Conservation (phyloP, 2,797 vertebrate species). For the Phalanger gymnotis region DNA sequence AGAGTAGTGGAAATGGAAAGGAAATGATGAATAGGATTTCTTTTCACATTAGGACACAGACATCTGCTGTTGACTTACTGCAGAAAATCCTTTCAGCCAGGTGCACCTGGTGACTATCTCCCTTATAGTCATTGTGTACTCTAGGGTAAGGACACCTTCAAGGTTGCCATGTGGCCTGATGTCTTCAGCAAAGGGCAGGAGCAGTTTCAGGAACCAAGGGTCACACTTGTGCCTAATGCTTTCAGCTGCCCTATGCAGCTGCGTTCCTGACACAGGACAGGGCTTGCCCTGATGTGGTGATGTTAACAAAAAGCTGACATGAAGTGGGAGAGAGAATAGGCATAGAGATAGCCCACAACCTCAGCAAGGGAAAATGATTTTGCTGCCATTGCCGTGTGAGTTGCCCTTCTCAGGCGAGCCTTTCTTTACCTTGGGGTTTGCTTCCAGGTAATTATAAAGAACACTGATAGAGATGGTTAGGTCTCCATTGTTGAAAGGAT, state of each 20-base stretch:
- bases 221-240: not conserved
- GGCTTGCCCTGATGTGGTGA: not conserved
- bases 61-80: not conserved
- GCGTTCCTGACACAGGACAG: not conserved
- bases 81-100: not conserved
- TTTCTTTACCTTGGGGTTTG: slow-evolving; percentile 81
- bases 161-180: not conserved
- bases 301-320: not conserved
- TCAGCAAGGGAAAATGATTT: not conserved
- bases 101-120: not conserved
- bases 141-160: not conserved
- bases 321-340: not conserved
- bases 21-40: not conserved
- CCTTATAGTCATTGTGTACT: not conserved
- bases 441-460: slow-evolving; percentile 86
- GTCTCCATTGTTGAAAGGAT: slow-evolving; percentile 86
- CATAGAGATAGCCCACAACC: not conserved
- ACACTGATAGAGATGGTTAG: slow-evolving; percentile 84
- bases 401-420: not conserved
- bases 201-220: not conserved
- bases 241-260: not conserved
- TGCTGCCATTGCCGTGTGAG: accelerated
- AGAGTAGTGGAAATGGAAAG: not conserved
- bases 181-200: not conserved
- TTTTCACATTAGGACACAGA: not conserved